Base-by-base conservation (phyloP, 2,113 vertebrate genomes). In the Lucifuga dentata region DNA sequence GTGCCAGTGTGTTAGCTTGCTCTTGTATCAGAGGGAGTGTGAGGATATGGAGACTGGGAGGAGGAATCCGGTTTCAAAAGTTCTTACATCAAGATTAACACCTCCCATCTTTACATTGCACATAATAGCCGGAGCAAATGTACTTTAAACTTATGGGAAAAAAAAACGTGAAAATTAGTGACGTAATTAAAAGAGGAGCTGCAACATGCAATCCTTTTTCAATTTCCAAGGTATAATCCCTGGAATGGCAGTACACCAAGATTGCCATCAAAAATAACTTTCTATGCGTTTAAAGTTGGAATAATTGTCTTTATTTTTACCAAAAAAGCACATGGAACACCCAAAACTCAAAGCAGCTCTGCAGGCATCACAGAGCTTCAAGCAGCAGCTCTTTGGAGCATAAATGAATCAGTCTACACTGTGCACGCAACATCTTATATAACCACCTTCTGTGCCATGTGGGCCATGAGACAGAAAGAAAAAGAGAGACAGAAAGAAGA, bases 351-450 rank as follows among this genome's bases (percentile, higher is more conserved):
- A 59, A 3, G 40, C 58, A 56, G 56, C 58, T 80, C 76, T 68
- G 48, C 44, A 44, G 43, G 64, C 66, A 56, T 48, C 49, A 3
- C 52, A 44, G 61, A 8, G 60, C 66, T 67, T 0, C 48, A 17
- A 7, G 68, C 44, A 67, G 73, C 20, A n/a, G 56, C 49, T 81
- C 82, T 6, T 0, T 32, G 55, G 51, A 63, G 82, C 59, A 57
- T 29, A 21, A 80, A 58, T 6, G 46, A 77, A 76, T 60, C 5
- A 1, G 17, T 66, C 68, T 61, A 40, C 23, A 58, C 65, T 23
- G 0, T 12, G 80, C 79, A 87, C 79, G 75, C 81, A 79, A 79
- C 0, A 66, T 20, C 79, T 90, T 87, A 87, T 64, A 62, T 89
- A 88, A 90, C 55, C 64, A 57, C n/a, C 51, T 71, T 67, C 78